Evolutionary conservation across 1,140 invertebrate genomes (phyloP), one percentile per base, ranked within the genome.

Genomic region (Drosophila orena): DNA sequence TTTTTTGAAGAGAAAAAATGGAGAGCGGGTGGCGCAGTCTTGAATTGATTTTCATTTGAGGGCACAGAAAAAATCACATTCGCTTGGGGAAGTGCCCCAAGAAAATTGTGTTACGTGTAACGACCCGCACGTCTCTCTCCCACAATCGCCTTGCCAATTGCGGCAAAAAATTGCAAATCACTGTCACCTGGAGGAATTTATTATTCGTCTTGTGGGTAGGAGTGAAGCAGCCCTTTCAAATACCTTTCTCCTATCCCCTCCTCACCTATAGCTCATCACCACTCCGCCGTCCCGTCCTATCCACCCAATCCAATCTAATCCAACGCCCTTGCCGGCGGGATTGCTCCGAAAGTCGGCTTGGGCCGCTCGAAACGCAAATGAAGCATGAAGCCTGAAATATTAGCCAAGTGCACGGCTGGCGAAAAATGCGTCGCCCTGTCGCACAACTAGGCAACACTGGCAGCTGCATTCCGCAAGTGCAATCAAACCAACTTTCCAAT

Each of bases 401-500:
- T 66, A 83, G 52, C 56, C 79, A 69, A 74, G 60, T 79, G 66
- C 30, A 38, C 14, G 40, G 50, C 49, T 54, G 15, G 50, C 42
- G 66, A 78, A 78, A 74, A 70, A 71, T 84, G 70, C 76, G 70
- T 71, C 71, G 80, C 80, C 80, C 80, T 83, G 80, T 42, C 70
- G 80, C 59, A 76, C 76, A 84, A 71, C 76, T 83, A 79, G 79
- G 79, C 64, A 76, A 76, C 76, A 56, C 76, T 71, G 70, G 46
- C 80, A 46, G 49, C 66, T 84, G 80, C 80, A 83, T 83, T 83
- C 80, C 80, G 57, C 71, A 79, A 75, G 76, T 79, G 70, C 80
- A 84, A 83, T 84, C 80, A 84, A 83, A 84, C 84, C 80, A 83
- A 83, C 80, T 83, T 83, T 83, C 80, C 80, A 83, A 84, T 83